Conservation (phyloP, 92 coral and sea anemone genomes). For the Siderastrea radians region DNA sequence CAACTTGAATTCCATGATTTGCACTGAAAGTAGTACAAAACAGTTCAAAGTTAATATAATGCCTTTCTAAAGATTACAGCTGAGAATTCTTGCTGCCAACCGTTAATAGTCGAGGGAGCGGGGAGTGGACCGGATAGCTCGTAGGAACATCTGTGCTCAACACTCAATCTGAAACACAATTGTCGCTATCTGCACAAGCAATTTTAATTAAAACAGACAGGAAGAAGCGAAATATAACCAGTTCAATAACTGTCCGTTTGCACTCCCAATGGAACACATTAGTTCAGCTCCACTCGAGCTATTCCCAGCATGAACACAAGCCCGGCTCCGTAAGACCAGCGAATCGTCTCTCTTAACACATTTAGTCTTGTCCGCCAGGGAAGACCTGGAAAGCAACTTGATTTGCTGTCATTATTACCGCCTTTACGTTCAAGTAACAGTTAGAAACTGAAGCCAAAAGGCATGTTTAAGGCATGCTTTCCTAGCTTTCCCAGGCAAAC, state of each 20-base stretch:
- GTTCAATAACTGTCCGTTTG: constrained; percentile 85
- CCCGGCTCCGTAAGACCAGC: constrained; percentile 97
- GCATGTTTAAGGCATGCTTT: too few species aligned
- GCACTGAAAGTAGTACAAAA: constrained; percentile 52
- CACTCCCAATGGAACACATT: constrained; percentile 85
- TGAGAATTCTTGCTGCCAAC: too few species aligned
- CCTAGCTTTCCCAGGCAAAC: too few species aligned
- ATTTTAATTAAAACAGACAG: neutral
- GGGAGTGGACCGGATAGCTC: too few species aligned
- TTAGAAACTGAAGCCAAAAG: too few species aligned
- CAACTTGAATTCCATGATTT: constrained; percentile 92
- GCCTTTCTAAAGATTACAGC: too few species aligned
- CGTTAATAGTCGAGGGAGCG: too few species aligned
- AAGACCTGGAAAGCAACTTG: constrained; percentile 42
- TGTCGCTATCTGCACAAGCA: neutral
- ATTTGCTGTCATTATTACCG: neutral
- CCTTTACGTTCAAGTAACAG: too few species aligned
- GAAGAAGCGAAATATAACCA: neutral
- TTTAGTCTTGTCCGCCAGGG: constrained; percentile 79
- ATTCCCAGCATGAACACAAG: constrained; percentile 90
- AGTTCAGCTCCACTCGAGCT: constrained; percentile 92
- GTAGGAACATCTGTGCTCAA: too few species aligned
- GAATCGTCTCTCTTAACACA: constrained; percentile 68
- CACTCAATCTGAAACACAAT: too few species aligned
- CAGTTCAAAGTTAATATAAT: neutral